These are phyloP conservation scores for Pterostichus niger DNA, from an alignment of 2,888 invertebrate genomes.

Conservation along the genomic window DNA sequence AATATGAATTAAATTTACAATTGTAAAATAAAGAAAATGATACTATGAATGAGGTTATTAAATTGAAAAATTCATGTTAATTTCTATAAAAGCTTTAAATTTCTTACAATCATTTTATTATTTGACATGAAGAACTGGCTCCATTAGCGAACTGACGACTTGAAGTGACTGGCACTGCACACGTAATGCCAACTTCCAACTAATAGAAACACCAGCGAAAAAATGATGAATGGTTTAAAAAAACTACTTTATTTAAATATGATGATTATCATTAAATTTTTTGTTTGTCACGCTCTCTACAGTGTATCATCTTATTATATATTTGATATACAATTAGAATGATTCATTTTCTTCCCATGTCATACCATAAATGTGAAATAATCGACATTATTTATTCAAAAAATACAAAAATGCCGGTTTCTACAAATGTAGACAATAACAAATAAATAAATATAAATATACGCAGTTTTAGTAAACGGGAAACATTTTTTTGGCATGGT, in stretches of 20 bases:
- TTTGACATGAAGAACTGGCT: slow-evolving; percentile 68
- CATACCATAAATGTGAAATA: neutral
- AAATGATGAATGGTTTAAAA: slow-evolving; percentile 30
- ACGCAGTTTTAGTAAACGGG: slow-evolving; percentile 45
- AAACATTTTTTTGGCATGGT: slow-evolving; percentile 55
- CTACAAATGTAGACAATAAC: slow-evolving; percentile 20
- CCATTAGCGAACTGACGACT: slow-evolving; percentile 66
- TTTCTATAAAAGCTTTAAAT: slow-evolving; percentile 63
- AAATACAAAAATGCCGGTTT: slow-evolving; percentile 31
- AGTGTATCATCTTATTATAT: slow-evolving; percentile 3
- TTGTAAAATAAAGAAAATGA: slow-evolving; percentile 43
- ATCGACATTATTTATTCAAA: neutral
- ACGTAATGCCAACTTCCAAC: slow-evolving; percentile 58
- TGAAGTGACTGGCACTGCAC: slow-evolving; percentile 66
- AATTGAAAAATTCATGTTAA: slow-evolving; percentile 61
- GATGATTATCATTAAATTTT: slow-evolving; percentile 29
- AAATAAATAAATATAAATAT: slow-evolving; percentile 51
- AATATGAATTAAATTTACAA: slow-evolving; percentile 42
- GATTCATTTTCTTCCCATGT: neutral
- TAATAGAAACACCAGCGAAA: neutral
- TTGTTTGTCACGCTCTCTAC: slow-evolving; percentile 29
- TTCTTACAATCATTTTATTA: slow-evolving; percentile 69
- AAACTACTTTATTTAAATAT: slow-evolving; percentile 33
- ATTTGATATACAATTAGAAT: neutral
- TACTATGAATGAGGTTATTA: slow-evolving; percentile 37